Percentiles rank a stretch among this genome's conserved stretches.
These are phyloP conservation scores for Cladopsammia gracilis DNA, from an alignment of 64 coral and sea anemone species.

Conservation along the genomic window DNA sequence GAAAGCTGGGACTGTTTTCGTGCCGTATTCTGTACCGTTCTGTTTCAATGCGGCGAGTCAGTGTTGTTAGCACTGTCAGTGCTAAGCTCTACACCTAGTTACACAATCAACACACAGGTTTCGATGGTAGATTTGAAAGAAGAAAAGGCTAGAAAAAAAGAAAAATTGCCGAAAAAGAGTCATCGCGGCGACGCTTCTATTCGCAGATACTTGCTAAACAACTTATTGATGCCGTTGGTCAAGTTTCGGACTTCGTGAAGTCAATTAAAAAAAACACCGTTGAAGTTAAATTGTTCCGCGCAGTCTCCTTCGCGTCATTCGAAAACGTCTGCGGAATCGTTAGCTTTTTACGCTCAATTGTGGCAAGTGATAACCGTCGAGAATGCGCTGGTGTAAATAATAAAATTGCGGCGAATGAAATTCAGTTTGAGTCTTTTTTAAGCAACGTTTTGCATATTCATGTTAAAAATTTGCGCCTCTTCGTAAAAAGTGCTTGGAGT, in stretches of 20 bases:
- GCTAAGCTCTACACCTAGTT: neutral
- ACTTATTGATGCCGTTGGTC: constrained; percentile 1
- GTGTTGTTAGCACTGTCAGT: neutral
- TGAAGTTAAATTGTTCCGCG: constrained; percentile 24
- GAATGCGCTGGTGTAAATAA: constrained; percentile 20
- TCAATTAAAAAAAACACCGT: neutral
- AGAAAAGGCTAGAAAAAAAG: neutral
- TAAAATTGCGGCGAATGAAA: constrained; percentile 46
- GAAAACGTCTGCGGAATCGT: neutral
- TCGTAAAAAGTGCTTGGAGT: neutral
- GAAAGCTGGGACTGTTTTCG: neutral
- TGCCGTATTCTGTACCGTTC: neutral
- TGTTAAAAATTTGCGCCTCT: constrained; percentile 28
- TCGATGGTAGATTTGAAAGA: neutral
- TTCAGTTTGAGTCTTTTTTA: constrained; percentile 29
- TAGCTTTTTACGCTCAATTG: constrained; percentile 7
- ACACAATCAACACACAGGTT: neutral
- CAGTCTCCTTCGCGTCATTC: neutral
- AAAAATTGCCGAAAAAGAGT: neutral
- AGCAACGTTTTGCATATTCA: constrained; percentile 47
- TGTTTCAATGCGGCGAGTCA: neutral
- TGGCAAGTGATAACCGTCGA: neutral
- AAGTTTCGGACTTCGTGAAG: constrained; percentile 16
- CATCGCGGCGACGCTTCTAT: neutral
- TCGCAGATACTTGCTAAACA: neutral